Evolutionary conservation across 2,797 vertebrate species (phyloP), one percentile per base, ranked within the genome.

Genomic region (Rallus crepitans): DNA sequence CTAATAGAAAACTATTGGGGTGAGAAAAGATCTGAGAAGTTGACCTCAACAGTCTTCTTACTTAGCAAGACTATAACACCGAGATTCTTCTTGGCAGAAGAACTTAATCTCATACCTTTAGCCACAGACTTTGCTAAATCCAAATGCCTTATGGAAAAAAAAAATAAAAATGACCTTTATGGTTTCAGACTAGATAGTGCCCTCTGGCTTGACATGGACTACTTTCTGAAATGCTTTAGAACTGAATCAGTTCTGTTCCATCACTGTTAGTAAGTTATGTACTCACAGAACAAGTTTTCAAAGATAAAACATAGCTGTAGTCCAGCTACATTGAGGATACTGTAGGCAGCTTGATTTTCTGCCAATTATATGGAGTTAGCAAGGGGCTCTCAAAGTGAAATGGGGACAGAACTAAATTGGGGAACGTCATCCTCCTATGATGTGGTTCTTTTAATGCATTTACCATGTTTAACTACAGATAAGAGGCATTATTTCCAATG

Each of bases 381-480:
- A 84, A 24, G 25, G 42, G 25, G 11, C 64, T 23, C 63, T 90
- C 50, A 72, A 92, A 92, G 61, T 66, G 21, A 91, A 93, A 72
- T 14, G 23, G 69, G 42, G 40, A 63, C 37, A 88, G 31, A 31
- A 53, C 19, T 56, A 59, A 92, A 70, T 3, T 83, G 33, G 7
- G 20, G 47, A 60, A 47, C 39, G 20, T 59, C 80, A 69, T 37
- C 16, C 33, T 65, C 39, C 33, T 18, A 18, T 16, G 42, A 50
- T 17, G 39, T 28, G 16, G 60, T 75, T 83, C 82, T 92, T 37
- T 57, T 90, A 56, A 93, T 75, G 76, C 59, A 59, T 81, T 93
- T 93, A 48, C 72, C 89, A 24, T 71, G 53, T 92, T 82, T 87
- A 89, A 82, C 45, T 90, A 84, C 60, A 82, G 31, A 45, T 86